Evolutionary conservation across 1,140 invertebrate species (phyloP), one percentile per base, ranked within the genome.

Genomic region (Notospermus geniculatus): DNA sequence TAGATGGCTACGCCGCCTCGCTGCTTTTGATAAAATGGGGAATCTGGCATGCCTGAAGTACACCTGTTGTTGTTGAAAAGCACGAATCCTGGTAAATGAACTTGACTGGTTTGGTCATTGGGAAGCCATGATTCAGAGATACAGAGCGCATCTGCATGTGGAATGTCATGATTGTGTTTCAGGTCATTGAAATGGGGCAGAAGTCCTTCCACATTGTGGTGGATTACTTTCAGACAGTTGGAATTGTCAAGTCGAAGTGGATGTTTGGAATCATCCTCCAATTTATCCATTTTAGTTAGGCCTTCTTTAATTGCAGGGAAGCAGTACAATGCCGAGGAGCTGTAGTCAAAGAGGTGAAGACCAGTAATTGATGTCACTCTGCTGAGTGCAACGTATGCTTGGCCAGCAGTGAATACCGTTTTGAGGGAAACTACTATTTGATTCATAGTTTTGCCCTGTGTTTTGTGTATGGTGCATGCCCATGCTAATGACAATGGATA

Each of bases 401-500:
- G 59, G 23, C 63, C 58, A 56, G 28, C 15, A 23, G 1, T 7
- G 25, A 45, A 59, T 25, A 54, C 15, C 29, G 54, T 56, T 27
- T 59, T n/a, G 15, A 64, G 32, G 9, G 60, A 63, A 9, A 66
- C 53, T 22, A 60, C 65, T 17, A 52, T 29, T 32, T 60, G 25
- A 50, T 59, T 30, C 11, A 57, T 19, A n/a, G 54, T 66, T 39
- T 57, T 60, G 17, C 57, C 61, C 55, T 66, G 64, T 2, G 62
- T 43, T 36, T 66, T 66, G n/a, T 63, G 65, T n/a, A 63, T 63
- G 1, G 65, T 67, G 5, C 30, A 53, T 13, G 65, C 62, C 32
- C 50, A 67, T 39, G 25, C 46, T 1, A 61, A 50, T 53, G 30
- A 45, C 4, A 57, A 36, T 57, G 64, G 58, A 25, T 63, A 57